Evolutionary conservation across 2,113 vertebrate species (phyloP).

Genomic region (Azemiops feae): DNA sequence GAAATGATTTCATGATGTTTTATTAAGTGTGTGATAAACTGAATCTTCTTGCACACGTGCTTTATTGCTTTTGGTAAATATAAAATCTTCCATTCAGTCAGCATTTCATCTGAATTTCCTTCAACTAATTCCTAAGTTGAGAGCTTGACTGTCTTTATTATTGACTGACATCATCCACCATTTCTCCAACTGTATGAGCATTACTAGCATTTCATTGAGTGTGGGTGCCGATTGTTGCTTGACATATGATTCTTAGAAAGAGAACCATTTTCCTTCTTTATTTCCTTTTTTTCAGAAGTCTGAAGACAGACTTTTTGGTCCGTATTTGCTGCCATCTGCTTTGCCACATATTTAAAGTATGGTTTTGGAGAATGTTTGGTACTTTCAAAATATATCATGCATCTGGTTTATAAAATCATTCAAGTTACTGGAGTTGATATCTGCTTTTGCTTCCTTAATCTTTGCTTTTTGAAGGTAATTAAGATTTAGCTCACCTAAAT

Average conservation of each 20-base stretch:
- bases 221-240: background rate
- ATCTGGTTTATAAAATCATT: background rate
- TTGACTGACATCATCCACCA: background rate
- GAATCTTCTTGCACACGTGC: background rate
- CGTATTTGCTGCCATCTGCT: background rate
- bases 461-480: background rate
- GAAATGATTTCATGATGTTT: background rate
- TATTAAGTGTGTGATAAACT: background rate
- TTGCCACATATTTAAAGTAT: background rate
- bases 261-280: background rate
- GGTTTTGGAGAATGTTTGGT: background rate
- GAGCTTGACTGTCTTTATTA: background rate
- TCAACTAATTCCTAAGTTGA: background rate
- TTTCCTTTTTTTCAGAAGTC: background rate
- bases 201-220: background rate
- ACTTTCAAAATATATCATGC: background rate
- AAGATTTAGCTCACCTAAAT: background rate
- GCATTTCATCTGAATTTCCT: background rate
- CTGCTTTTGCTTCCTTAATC: background rate
- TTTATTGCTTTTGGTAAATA: background rate
- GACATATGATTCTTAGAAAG: background rate
- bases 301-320: background rate
- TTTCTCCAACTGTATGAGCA: background rate
- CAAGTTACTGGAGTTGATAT: background rate
- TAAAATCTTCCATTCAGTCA: background rate